Evolutionary conservation across 2,113 vertebrate genomes (phyloP).

Genomic region (Cynoglossus semilaevis): DNA sequence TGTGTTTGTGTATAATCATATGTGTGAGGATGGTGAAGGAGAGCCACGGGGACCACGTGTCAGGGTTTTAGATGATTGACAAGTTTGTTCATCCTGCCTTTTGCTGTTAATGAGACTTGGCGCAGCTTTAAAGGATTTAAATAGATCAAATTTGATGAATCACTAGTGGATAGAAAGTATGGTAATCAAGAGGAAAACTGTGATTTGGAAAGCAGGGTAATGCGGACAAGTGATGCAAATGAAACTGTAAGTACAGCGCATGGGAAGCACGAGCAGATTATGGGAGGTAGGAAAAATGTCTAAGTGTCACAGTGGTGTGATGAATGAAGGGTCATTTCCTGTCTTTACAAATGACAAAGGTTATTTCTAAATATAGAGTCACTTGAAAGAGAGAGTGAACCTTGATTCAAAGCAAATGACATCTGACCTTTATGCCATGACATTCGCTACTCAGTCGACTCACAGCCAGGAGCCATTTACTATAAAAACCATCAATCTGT

Average conservation of each 20-base stretch:
- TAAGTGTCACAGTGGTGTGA: background rate
- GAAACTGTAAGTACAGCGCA: conserved; percentile 27
- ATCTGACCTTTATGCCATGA: conserved; percentile 37
- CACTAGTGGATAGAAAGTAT: conserved; percentile 45
- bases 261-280: conserved; percentile 1
- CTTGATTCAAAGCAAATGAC: conserved; percentile 5
- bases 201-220: conserved; percentile 33
- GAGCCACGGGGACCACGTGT: conserved; percentile 36
- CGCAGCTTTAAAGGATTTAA: conserved; percentile 42
- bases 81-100: conserved; percentile 27
- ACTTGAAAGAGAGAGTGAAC: conserved; percentile 5
- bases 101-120: conserved; percentile 54
- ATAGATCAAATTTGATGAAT: conserved; percentile 49
- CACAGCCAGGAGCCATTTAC: background rate
- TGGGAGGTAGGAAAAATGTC: background rate
- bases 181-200: conserved; percentile 31
- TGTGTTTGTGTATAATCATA: conserved; percentile 47
- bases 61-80: conserved; percentile 57
- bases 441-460: background rate
- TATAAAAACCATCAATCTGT: background rate
- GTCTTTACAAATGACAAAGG: conserved; percentile 23
- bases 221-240: conserved; percentile 22
- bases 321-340: conserved; percentile 3
- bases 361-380: conserved; percentile 12
- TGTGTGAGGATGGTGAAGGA: conserved; percentile 10